Evolutionary conservation across 2,113 vertebrate species (phyloP).

Genomic region (Dolichotis patagonum): DNA sequence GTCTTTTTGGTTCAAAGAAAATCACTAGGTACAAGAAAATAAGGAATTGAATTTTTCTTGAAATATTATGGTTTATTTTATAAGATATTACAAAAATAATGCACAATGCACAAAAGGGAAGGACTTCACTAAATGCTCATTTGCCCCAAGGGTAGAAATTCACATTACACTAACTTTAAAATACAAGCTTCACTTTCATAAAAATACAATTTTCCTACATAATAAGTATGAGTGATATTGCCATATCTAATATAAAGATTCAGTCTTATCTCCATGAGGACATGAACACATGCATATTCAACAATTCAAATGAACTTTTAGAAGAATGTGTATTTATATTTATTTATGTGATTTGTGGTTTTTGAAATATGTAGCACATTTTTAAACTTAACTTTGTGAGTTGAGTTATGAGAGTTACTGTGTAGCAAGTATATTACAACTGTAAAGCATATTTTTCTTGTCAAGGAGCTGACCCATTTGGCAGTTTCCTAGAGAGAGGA

Average conservation of each 20-base stretch:
- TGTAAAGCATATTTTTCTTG: conserved; percentile 12
- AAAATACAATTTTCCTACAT: background rate
- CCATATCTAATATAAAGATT: background rate
- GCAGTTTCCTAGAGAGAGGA: background rate
- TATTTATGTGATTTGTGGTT: background rate
- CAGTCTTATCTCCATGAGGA: background rate
- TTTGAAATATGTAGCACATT: background rate
- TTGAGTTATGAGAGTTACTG: background rate
- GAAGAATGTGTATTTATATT: background rate
- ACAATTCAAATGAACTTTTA: background rate
- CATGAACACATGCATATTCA: background rate
- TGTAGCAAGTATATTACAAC: background rate
- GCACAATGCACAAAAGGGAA: background rate
- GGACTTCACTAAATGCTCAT: background rate
- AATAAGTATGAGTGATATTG: background rate
- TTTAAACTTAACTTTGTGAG: background rate
- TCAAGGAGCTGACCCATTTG: background rate
- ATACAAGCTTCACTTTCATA: background rate
- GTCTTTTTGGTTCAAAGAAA: background rate
- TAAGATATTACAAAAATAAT: background rate
- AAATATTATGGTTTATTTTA: background rate
- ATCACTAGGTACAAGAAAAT: background rate
- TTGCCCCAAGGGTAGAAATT: background rate
- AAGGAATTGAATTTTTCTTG: background rate
- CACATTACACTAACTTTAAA: background rate